These are phyloP conservation scores for Colaptes auratus DNA, from an alignment of 2,113 vertebrate genomes.

Conservation along the genomic window DNA sequence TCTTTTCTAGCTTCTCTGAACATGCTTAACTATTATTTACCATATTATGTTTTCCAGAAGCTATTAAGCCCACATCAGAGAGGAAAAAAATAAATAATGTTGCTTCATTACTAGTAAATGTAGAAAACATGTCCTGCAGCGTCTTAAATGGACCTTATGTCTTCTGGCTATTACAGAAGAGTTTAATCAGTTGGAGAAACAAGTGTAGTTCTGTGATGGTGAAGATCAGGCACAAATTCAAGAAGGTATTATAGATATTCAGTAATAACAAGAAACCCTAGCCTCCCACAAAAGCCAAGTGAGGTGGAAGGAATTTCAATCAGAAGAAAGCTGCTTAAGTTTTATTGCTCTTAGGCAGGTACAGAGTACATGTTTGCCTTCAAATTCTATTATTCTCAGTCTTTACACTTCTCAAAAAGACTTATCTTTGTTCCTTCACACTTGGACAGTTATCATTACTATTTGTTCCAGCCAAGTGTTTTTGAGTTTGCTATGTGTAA, in stretches of 20 bases:
- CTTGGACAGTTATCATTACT: neutral
- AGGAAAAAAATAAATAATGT: neutral
- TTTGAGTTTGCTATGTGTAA: neutral
- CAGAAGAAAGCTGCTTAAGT: neutral
- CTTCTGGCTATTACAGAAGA: neutral
- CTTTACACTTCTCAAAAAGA: neutral
- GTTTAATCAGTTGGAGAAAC: neutral
- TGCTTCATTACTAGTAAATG: neutral
- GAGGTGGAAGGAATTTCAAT: neutral
- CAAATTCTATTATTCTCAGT: neutral
- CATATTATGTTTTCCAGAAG: neutral
- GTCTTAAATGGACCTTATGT: fast-evolving
- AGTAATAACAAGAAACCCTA: neutral
- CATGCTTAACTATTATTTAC: neutral
- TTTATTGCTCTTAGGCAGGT: neutral
- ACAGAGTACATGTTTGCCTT: neutral
- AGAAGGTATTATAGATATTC: neutral
- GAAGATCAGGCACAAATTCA: neutral
- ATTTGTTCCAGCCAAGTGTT: neutral
- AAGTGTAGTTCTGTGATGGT: neutral
- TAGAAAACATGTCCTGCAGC: neutral
- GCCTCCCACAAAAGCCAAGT: neutral
- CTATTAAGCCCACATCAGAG: neutral
- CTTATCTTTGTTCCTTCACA: neutral
- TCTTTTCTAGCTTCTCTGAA: neutral